Conservation (phyloP, 2,113 vertebrate genomes). For the Dipodomys stephensi region DNA sequence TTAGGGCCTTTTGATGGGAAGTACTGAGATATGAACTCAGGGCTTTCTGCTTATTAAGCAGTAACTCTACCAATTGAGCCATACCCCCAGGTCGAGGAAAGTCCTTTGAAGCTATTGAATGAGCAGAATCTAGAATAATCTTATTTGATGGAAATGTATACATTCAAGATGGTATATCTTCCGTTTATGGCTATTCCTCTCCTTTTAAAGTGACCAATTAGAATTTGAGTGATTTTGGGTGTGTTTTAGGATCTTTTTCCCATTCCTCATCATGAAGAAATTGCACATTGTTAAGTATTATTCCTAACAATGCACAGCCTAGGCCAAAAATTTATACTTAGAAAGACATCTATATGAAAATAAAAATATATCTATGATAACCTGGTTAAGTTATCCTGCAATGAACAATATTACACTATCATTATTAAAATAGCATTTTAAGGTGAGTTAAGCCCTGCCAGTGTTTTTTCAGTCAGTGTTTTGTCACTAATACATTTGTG, state of each 20-base stretch:
- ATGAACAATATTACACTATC: slow-evolving; percentile 40
- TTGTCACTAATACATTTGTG: slow-evolving; percentile 48
- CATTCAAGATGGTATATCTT: neutral
- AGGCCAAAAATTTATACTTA: neutral
- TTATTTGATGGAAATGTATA: neutral
- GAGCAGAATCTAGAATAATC: neutral
- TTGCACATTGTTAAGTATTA: neutral
- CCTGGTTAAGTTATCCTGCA: slow-evolving; percentile 34
- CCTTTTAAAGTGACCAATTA: neutral
- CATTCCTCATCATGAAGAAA: neutral
- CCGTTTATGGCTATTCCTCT: neutral
- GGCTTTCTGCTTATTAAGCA: no score
- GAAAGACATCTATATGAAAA: slow-evolving; percentile 55
- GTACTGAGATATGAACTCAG: no score
- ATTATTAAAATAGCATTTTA: slow-evolving; percentile 58
- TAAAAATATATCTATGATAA: neutral
- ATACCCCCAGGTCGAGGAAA: no score
- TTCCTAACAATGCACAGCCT: neutral
- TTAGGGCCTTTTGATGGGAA: no score
- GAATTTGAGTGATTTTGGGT: neutral
- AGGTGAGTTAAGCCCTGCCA: slow-evolving; percentile 26
- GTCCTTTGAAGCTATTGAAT: neutral
- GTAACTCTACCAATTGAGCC: no score
- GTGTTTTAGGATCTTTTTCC: neutral
- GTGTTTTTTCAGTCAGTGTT: neutral